A percentile compares a stretch with the other conserved stretches of the same genome.
Conservation (phyloP, 2,888 invertebrate species). For the Ceraclea dissimilis region DNA sequence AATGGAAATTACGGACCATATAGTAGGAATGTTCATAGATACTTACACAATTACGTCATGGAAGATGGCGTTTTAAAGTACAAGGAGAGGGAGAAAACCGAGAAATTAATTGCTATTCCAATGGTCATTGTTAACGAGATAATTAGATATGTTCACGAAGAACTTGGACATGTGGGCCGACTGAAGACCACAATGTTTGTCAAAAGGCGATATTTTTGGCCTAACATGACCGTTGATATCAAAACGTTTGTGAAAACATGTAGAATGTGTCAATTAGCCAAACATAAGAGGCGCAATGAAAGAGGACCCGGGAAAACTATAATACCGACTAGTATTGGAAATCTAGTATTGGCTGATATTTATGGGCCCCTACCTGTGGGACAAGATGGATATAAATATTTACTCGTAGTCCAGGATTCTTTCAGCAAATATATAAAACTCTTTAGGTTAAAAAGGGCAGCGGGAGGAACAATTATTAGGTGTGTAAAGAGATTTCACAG, state of each 20-base stretch:
- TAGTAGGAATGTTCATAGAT: background rate
- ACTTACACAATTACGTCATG: background rate
- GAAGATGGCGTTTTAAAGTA: background rate
- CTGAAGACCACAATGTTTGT: background rate
- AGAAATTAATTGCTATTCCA: background rate
- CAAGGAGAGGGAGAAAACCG: background rate
- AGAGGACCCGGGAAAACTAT: background rate
- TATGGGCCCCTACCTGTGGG: conserved; percentile 3
- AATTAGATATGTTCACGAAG: conserved; percentile 1
- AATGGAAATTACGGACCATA: conserved; percentile 1
- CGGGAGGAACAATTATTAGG: background rate
- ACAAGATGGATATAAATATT: background rate
- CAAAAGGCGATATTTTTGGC: conserved; percentile 1
- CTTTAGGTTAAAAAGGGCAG: background rate
- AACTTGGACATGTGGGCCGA: background rate
- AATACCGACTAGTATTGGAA: background rate
- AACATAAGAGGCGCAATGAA: background rate
- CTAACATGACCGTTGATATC: background rate
- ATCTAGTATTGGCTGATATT: conserved; percentile 3
- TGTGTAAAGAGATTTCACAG: background rate
- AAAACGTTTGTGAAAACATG: background rate
- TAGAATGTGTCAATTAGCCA: conserved; percentile 3
- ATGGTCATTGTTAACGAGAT: background rate
- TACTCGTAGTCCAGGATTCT: conserved; percentile 2
- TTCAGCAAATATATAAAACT: conserved; percentile 3